Conservation (phyloP, 2,888 invertebrate genomes). For the Lomographa bimaculata region DNA sequence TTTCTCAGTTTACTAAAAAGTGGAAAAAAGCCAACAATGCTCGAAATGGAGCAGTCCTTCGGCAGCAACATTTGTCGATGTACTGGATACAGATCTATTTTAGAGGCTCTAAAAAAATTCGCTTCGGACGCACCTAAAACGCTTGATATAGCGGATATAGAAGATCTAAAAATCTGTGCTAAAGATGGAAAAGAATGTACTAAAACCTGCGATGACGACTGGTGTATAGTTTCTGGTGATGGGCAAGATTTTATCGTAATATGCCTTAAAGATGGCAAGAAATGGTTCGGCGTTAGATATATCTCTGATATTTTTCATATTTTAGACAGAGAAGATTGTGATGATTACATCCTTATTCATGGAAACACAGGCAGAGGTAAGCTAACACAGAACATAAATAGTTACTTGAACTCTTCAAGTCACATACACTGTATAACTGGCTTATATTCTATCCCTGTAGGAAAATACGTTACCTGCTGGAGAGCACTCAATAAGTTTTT, state of each 20-base stretch:
- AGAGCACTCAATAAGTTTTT: background rate
- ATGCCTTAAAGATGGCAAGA: slow-evolving; percentile 51
- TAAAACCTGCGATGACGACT: slow-evolving; percentile 37
- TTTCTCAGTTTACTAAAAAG: slow-evolving; percentile 49
- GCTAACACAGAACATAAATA: too few species aligned
- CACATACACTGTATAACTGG: too few species aligned
- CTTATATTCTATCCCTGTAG: too few species aligned
- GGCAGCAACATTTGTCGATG: slow-evolving; percentile 90
- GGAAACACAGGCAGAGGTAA: slow-evolving; percentile 89
- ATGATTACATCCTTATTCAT: slow-evolving; percentile 85
- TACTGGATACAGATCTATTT: slow-evolving; percentile 89
- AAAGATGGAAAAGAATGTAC: slow-evolving; percentile 26
- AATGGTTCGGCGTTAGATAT: slow-evolving; percentile 80
- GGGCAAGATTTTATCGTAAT: slow-evolving; percentile 50
- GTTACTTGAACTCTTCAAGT: too few species aligned
- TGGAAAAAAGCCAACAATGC: slow-evolving; percentile 74
- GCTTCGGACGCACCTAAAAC: slow-evolving; percentile 72
- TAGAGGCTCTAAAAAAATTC: slow-evolving; percentile 89
- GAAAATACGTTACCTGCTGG: too few species aligned
- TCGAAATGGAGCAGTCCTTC: slow-evolving; percentile 87
- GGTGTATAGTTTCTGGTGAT: slow-evolving; percentile 43
- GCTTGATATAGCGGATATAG: slow-evolving; percentile 55
- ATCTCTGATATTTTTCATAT: slow-evolving; percentile 77
- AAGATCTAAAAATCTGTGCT: slow-evolving; percentile 49
- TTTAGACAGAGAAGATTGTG: slow-evolving; percentile 61